Conservation (phyloP, 2,113 vertebrate species). For the Chamaea fasciata region DNA sequence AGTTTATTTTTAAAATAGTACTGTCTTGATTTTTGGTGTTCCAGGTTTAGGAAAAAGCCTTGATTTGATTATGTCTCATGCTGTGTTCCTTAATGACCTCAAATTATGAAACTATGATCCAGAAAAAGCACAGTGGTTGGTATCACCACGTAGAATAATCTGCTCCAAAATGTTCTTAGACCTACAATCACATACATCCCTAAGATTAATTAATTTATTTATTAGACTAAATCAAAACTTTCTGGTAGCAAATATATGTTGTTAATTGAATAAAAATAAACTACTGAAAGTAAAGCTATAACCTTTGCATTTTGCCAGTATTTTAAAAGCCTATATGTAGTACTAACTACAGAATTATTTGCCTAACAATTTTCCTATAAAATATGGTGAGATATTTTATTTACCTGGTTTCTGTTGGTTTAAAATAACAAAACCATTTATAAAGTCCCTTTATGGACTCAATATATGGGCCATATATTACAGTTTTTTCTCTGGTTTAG, state of each 20-base stretch:
- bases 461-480: background rate
- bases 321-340: background rate
- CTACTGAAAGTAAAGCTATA: background rate
- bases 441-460: background rate
- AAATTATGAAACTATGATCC: background rate
- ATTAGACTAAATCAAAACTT: background rate
- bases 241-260: background rate
- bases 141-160: background rate
- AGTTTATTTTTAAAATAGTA: conserved; percentile 22
- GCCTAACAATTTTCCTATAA: background rate
- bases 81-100: background rate
- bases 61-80: background rate
- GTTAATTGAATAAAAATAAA: background rate
- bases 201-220: background rate
- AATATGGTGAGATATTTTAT: background rate
- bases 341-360: background rate
- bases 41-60: background rate
- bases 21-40: background rate
- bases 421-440: background rate
- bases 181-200: background rate
- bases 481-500: background rate
- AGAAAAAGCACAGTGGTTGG: background rate
- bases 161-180: background rate
- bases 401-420: background rate
- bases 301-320: background rate